These are phyloP conservation scores for Peromyscus attwateri DNA, from an alignment of 2,797 vertebrate genomes.

Conservation along the genomic window DNA sequence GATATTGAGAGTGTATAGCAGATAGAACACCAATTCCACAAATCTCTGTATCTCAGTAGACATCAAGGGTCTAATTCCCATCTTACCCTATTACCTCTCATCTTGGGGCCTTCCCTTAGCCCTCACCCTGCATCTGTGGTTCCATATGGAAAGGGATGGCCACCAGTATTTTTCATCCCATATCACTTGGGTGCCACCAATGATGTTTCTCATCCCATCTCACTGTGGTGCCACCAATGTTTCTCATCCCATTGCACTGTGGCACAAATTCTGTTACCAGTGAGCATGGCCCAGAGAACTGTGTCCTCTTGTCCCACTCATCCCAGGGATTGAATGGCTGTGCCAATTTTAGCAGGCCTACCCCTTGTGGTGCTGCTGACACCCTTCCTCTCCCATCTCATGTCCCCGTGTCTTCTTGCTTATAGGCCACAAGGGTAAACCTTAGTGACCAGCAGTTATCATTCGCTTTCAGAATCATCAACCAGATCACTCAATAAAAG, in stretches of 20 bases:
- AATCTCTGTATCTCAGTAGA: not conserved
- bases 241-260: not conserved
- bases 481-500: not conserved
- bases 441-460: not conserved
- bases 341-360: not conserved
- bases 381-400: not conserved
- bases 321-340: too few species aligned
- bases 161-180: not conserved
- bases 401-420: not conserved
- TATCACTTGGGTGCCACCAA: not conserved
- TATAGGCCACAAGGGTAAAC: not conserved
- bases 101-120: not conserved
- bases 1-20: not conserved
- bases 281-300: not conserved
- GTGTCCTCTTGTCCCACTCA: rapidly evolving
- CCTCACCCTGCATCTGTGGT: not conserved
- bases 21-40: not conserved
- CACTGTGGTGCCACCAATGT: too few species aligned
- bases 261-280: not conserved
- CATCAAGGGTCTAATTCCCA: not conserved
- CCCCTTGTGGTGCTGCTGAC: not conserved
- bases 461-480: not conserved
- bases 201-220: too few species aligned
- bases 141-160: not conserved
- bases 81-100: not conserved